Evolutionary conservation across 2,113 vertebrate genomes (phyloP), one percentile per base, ranked within the genome.

Genomic region (Mus pahari): DNA sequence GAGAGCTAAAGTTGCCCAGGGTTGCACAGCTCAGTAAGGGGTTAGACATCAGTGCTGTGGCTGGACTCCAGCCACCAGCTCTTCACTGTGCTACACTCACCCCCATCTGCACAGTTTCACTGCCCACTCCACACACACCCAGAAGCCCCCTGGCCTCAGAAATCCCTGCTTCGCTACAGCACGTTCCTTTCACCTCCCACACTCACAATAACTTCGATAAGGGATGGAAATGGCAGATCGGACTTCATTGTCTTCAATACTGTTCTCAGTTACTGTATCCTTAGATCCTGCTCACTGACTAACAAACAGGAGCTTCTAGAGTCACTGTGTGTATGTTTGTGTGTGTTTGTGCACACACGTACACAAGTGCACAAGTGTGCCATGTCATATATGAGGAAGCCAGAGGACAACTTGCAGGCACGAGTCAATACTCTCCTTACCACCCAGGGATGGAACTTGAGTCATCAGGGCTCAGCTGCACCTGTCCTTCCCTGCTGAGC

Each of bases 51-150:
- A 19, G 60, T 22, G 39, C 31, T 26, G 9, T 1, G 7, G 42
- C 8, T 50, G 53, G 60, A 42, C 24, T 33, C n/a, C 5, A 0
- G 5, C 24, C 8, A 6, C 24, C 1, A 53, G 45, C 17, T 62
- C 77, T 28, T 3, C 50, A 20, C 12, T 33, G 7, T 0, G 3
- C 7, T 7, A 1, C 20, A 3, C 33, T 4, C 17, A 0, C 42
- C 11, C 28, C 22, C 4, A 0, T 14, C 70, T 36, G 74, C 19
- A 0, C 4, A 0, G 26, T 1, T 3, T 48, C 26, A 0, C 5
- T 1, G 26, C 53, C 42, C 24, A 11, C 17, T 6, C 58, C 9
- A 3, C 1, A 2, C 7, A 8, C 7, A n/a, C 36, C 42, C 53
- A 50, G 16, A 62, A 28, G 16, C 20, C 39, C 36, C 9, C 55